A percentile compares a stretch with the other conserved stretches of the same genome.
Conservation (phyloP, 2,888 invertebrate genomes). For the Scaptomyza cyrtandrae region DNA sequence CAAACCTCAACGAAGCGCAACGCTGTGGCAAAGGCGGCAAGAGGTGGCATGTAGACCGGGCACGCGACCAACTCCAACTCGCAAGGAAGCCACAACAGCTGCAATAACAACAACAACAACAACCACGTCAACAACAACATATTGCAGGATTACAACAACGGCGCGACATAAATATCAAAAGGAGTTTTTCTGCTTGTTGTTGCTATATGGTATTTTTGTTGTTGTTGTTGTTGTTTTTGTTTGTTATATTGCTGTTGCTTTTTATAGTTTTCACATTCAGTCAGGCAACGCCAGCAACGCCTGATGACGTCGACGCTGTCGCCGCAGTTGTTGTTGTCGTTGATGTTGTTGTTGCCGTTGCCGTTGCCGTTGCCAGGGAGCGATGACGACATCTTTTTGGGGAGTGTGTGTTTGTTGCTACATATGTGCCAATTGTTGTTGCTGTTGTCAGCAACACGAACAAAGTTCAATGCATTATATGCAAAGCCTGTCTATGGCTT, state of each 20-base stretch:
- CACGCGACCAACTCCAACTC: constrained; percentile 74
- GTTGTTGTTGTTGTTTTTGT: constrained; percentile 4
- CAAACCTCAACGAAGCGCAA: constrained; percentile 49
- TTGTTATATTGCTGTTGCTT: constrained; percentile 69
- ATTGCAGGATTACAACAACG: constrained; percentile 66
- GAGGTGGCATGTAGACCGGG: constrained; percentile 38
- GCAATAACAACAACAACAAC: constrained; percentile 32
- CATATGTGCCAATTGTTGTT: constrained; percentile 42
- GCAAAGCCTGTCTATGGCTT: constrained; percentile 63
- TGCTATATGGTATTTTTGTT: neutral
- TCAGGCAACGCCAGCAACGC: constrained; percentile 57
- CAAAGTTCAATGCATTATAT: constrained; percentile 75
- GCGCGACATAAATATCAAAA: constrained; percentile 63
- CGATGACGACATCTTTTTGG: constrained; percentile 78
- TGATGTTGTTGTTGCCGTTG: constrained; percentile 58
- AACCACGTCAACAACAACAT: constrained; percentile 5
- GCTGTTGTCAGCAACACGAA: constrained; percentile 55
- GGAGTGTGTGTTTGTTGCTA: constrained; percentile 48
- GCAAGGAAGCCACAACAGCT: constrained; percentile 33
- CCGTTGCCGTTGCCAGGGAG: constrained; percentile 70
- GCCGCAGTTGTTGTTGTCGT: neutral
- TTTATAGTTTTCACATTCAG: constrained; percentile 68
- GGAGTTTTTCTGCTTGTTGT: constrained; percentile 51
- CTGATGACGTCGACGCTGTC: constrained; percentile 64
- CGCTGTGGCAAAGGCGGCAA: constrained; percentile 26